Evolutionary conservation across 2,888 invertebrate species (phyloP), one percentile per base, ranked within the genome.

Genomic region (Drosophila mercatorum): DNA sequence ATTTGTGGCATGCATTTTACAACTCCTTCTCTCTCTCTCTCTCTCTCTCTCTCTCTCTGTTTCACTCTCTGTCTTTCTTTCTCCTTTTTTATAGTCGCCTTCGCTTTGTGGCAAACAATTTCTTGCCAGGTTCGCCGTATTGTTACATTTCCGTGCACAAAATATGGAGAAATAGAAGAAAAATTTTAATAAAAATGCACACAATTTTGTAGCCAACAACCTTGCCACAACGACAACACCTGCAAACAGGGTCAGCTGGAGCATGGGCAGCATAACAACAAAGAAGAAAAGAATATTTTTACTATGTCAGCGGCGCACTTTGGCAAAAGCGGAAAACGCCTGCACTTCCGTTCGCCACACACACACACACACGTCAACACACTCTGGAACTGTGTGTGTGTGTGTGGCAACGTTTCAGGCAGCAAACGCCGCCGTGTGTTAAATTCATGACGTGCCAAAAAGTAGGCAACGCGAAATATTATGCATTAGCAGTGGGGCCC

Each of bases 391-490:
- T 22, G 22, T 22, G 22, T 22, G 22, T 22, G 22, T 22, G 22
- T 22, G 22, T 22, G 22, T 22, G 22, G 22, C 22, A 22, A 22
- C 22, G 22, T 22, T 22, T 22, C 22, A 22, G 22, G 22, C 22
- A 22, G 22, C 22, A 22, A 22, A 22, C 53, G 59, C 58, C 59
- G 53, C 55, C 57, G 75, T 70, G 82, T 84, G 82, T 74, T 80
- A 85, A 85, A 81, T 85, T 83, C 88, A 88, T 85, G 80, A 74
- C 88, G 86, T 85, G 86, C 79, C 71, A 71, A 80, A 80, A 83
- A 73, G 67, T 68, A 80, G 79, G 78, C 75, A 81, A 71, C 69
- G 70, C 71, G 65, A 79, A 88, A 88, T 85, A 83, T 81, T 81
- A 88, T 83, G 75, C 81, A 88, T 85, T 88, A 83, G 83, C 63